These are phyloP conservation scores for Leptinotarsa undecemlineata DNA, from an alignment of 1,140 invertebrate species.

Conservation along the genomic window DNA sequence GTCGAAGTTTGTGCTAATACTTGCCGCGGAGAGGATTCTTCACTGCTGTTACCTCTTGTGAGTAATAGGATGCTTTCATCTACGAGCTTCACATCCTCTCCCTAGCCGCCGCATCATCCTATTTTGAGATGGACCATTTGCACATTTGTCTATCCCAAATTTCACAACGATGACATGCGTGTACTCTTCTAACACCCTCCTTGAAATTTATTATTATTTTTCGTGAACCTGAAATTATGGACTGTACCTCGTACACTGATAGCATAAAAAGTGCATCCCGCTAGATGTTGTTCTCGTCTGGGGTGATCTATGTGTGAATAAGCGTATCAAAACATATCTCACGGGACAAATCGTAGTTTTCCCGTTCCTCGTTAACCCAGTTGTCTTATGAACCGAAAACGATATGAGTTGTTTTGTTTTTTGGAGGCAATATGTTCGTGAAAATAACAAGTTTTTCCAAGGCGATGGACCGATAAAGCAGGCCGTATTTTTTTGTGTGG, in stretches of 20 bases:
- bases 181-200: too few relatives aligned
- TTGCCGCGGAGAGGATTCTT: too few relatives aligned
- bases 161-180: too few relatives aligned
- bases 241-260: neutral
- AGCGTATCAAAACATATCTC: slow-evolving; percentile 1
- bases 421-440: neutral
- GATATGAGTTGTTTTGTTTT: slow-evolving; percentile 20
- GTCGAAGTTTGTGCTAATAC: too few relatives aligned
- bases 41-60: too few relatives aligned
- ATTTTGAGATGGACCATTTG: too few relatives aligned
- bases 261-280: neutral
- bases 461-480: neutral
- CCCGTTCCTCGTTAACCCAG: slow-evolving; percentile 14
- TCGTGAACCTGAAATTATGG: neutral
- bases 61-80: too few relatives aligned
- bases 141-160: too few relatives aligned
- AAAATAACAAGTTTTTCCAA: slow-evolving; percentile 20
- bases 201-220: too few relatives aligned
- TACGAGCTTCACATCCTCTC: too few relatives aligned
- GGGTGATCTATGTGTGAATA: neutral
- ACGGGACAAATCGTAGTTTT: slow-evolving; percentile 9
- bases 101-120: too few relatives aligned
- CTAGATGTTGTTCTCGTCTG: neutral
- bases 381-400: slow-evolving; percentile 21
- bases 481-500: neutral